A percentile compares a stretch with the other conserved stretches of the same genome.
These are phyloP conservation scores for Propithecus perrieri DNA, from an alignment of 2,797 vertebrate species.

Conservation along the genomic window DNA sequence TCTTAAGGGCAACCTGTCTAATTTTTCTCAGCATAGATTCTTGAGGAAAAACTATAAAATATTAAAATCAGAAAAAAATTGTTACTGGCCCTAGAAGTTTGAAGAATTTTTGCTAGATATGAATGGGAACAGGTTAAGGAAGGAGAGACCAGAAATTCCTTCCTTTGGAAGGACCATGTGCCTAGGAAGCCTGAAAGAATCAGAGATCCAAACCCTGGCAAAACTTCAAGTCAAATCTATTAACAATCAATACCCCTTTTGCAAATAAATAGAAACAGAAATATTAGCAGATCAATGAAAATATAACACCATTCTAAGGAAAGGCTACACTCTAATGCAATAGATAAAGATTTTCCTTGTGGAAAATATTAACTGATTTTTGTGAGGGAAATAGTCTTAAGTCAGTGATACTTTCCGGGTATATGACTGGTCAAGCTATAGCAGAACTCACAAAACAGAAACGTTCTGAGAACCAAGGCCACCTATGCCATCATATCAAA, in stretches of 20 bases:
- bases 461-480: background rate
- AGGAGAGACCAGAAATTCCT: background rate
- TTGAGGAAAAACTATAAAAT: background rate
- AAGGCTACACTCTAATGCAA: background rate
- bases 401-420: background rate
- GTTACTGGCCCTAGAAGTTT: background rate
- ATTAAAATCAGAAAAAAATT: slow-evolving; percentile 21
- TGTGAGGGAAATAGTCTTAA: background rate
- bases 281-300: background rate
- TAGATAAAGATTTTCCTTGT: background rate
- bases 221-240: background rate
- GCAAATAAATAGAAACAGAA: slow-evolving; percentile 24
- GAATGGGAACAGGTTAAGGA: background rate
- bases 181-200: background rate
- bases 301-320: slow-evolving; percentile 1
- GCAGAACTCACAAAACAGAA: background rate
- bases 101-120: background rate
- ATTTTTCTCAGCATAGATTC: slow-evolving; percentile 36
- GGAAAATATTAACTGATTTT: slow-evolving; percentile 1
- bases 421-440: background rate
- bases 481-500: background rate
- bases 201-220: background rate
- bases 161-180: background rate
- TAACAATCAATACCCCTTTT: background rate
- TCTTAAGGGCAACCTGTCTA: background rate